Conservation (phyloP, 2,888 invertebrate species). For the Dasypogon diadema region DNA sequence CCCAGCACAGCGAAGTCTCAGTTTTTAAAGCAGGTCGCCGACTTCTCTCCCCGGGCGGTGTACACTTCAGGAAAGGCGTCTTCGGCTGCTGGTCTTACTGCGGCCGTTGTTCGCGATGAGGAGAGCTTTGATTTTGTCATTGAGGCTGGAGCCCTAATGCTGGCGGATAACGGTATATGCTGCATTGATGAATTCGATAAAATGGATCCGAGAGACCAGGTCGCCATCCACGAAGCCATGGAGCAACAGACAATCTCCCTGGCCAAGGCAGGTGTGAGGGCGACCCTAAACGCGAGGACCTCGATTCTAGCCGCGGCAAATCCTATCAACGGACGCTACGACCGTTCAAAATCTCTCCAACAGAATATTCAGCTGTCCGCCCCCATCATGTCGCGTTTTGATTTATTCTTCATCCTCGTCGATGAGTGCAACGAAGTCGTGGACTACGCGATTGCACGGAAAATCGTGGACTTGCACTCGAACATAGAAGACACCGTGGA, state of each 20-base stretch:
- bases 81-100: constrained; percentile 97
- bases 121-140: constrained; percentile 99
- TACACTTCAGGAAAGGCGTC: constrained; percentile 99
- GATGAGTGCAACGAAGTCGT: constrained; percentile 96
- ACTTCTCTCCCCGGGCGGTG: constrained; percentile 95
- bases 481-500: constrained; percentile 84
- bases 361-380: constrained; percentile 94
- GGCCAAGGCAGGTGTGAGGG: constrained; percentile 97
- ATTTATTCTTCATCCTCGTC: constrained; percentile 97
- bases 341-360: constrained; percentile 91
- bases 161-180: constrained; percentile 98
- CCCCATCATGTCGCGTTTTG: constrained; percentile 99
- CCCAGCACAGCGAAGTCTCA: constrained; percentile 99
- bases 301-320: constrained; percentile 99
- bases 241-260: constrained; percentile 99
- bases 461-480: constrained; percentile 94
- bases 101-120: constrained; percentile 97
- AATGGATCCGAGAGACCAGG: constrained; percentile 97
- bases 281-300: constrained; percentile 96
- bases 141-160: constrained; percentile 99
- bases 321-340: constrained; percentile 97
- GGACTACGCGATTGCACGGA: constrained; percentile 96
- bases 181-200: constrained; percentile 99
- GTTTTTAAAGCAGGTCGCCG: constrained; percentile 92
- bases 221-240: constrained; percentile 99